Conservation (phyloP, 2,797 vertebrate species). For the Dipus sagitta region DNA sequence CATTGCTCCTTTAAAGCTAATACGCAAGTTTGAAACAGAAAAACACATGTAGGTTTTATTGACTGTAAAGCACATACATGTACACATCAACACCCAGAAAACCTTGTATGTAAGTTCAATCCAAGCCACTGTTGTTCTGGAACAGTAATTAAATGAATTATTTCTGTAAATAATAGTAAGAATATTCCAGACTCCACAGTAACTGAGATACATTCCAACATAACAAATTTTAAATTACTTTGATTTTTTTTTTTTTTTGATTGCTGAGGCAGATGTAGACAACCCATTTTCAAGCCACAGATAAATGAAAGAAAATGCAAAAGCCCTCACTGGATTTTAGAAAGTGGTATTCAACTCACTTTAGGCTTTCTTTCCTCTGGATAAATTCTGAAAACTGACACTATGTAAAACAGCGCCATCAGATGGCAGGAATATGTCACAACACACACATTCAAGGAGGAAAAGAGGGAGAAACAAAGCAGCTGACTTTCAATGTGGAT, state of each 20-base stretch:
- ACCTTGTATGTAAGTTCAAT: constrained; percentile 4
- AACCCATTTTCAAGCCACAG: constrained; percentile 19
- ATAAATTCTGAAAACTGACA: background rate
- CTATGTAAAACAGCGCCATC: background rate
- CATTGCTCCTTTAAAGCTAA: background rate
- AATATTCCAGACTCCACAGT: background rate
- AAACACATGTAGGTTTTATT: background rate
- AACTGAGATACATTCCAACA: background rate
- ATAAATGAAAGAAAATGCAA: background rate
- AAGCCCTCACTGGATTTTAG: background rate
- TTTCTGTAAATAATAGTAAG: background rate
- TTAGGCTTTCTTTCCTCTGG: constrained; percentile 11
- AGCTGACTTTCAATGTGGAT: background rate
- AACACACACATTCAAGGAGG: background rate
- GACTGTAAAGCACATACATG: background rate
- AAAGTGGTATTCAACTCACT: background rate
- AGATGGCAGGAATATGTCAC: background rate
- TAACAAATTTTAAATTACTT: background rate
- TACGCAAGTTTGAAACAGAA: background rate
- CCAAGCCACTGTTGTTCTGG: background rate
- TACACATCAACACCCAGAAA: background rate
- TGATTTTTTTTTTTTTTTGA: background rate
- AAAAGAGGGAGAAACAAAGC: background rate
- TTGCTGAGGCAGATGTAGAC: background rate
- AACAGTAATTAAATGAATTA: constrained; percentile 29